Conservation (phyloP, 2,113 vertebrate species). For the Tetraodon nigroviridis region DNA sequence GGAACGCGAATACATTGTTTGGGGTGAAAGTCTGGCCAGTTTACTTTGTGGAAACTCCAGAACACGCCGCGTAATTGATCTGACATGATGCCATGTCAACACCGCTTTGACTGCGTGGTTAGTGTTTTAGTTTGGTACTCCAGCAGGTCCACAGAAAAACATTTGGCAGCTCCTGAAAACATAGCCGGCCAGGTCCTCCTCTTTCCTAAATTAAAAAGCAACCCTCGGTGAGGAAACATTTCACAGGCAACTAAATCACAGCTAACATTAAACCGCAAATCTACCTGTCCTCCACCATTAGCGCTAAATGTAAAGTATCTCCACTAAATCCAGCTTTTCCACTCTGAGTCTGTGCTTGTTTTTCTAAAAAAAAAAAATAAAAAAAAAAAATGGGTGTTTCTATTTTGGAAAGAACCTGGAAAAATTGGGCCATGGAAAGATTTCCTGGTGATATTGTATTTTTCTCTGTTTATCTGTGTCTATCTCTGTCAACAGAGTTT, state of each 20-base stretch:
- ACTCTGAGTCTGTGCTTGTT: neutral
- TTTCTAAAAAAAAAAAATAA: constrained; percentile 2
- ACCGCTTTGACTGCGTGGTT: constrained; percentile 19
- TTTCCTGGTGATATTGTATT: neutral
- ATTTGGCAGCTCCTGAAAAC: constrained; percentile 31
- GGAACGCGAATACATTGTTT: neutral
- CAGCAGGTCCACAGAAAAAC: constrained; percentile 32
- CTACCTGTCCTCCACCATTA: constrained; percentile 15
- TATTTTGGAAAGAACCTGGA: neutral
- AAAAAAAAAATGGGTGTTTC: neutral
- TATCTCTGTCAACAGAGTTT: neutral
- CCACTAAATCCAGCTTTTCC: constrained; percentile 13
- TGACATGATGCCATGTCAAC: constrained; percentile 41
- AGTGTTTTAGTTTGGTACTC: constrained; percentile 16
- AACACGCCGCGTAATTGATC: constrained; percentile 28
- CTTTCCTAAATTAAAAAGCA: constrained; percentile 50
- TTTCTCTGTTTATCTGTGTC: no score
- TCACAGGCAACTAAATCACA: constrained; percentile 42
- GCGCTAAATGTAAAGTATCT: constrained; percentile 1
- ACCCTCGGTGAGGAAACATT: constrained; percentile 31
- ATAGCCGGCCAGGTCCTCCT: constrained; percentile 18
- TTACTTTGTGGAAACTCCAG: constrained; percentile 14
- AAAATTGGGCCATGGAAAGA: neutral
- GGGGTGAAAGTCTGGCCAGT: neutral
- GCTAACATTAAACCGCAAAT: constrained; percentile 36